Percentiles rank a stretch among this genome's conserved stretches.
Conservation (phyloP, 2,888 invertebrate genomes). For the Eudemis profundana region DNA sequence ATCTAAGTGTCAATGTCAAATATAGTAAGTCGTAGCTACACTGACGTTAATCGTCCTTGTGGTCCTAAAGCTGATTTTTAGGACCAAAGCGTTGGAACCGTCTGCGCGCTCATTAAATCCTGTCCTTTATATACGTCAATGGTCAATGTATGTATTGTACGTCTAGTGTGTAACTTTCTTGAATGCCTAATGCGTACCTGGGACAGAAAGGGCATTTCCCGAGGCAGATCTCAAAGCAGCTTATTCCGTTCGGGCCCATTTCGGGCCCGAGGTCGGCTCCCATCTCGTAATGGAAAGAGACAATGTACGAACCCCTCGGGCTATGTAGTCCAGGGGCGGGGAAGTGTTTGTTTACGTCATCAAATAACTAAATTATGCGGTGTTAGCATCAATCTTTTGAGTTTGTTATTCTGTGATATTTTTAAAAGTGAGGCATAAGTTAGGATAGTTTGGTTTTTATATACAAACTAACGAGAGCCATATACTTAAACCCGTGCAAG, state of each 20-base stretch:
- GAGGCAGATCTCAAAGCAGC: neutral
- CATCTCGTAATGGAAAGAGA: conserved; percentile 19
- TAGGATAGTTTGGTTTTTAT: too few species aligned
- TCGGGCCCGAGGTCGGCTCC: neutral
- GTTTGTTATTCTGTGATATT: too few species aligned
- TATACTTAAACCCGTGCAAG: too few species aligned
- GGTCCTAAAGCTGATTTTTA: too few species aligned
- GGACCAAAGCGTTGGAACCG: too few species aligned
- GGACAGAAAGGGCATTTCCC: neutral
- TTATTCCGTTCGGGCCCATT: neutral
- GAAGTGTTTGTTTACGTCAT: neutral
- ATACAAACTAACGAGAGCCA: too few species aligned
- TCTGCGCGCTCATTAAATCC: too few species aligned
- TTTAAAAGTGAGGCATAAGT: too few species aligned
- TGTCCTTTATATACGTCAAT: neutral
- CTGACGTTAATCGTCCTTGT: too few species aligned
- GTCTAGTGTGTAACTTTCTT: neutral
- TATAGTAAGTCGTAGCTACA: too few species aligned
- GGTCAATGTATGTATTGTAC: neutral
- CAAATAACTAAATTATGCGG: neutral
- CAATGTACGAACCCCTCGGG: conserved; percentile 14
- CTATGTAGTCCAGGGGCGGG: neutral
- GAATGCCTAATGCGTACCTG: too few species aligned
- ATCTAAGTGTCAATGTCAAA: too few species aligned
- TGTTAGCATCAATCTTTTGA: neutral